phyloP scores from a whole-genome alignment of 2,888 invertebrate species.

The Phyllotreta cruciferae region DNA sequence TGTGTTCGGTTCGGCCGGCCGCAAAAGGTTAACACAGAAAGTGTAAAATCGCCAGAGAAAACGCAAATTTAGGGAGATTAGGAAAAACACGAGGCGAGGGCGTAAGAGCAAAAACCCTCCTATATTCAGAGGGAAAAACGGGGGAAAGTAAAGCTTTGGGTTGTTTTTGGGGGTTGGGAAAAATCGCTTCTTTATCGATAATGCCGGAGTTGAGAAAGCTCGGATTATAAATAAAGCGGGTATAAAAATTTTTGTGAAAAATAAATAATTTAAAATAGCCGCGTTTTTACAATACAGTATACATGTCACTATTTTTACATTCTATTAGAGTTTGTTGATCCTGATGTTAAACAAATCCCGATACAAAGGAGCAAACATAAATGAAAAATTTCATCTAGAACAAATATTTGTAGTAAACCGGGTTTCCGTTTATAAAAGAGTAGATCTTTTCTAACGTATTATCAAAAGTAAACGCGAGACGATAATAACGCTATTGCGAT shows the following conservation, averaged over 20 bases:
- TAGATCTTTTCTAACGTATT: constrained; percentile 24
- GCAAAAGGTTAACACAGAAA: constrained; percentile 17
- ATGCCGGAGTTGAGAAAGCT: not conserved
- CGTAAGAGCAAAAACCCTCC: constrained; percentile 11
- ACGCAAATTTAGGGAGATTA: constrained; percentile 16
- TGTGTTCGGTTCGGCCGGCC: not conserved
- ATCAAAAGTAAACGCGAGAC: constrained; percentile 31
- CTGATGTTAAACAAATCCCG: constrained; percentile 26
- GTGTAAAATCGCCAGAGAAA: constrained; percentile 12
- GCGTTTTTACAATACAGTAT: constrained; percentile 4
- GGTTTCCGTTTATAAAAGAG: constrained; percentile 25
- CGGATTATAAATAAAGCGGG: too few relatives aligned
- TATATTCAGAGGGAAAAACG: not conserved
- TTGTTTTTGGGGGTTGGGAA: constrained; percentile 1
- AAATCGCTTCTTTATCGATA: constrained; percentile 9
- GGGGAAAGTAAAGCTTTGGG: not conserved
- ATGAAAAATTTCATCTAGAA: constrained; percentile 27
- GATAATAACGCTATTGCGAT: constrained; percentile 30
- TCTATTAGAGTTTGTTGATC: constrained; percentile 28
- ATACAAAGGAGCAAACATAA: constrained; percentile 26
- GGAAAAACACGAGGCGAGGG: constrained; percentile 12
- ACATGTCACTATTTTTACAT: constrained; percentile 4
- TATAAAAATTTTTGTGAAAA: too few relatives aligned
- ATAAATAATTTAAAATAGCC: constrained; percentile 5
- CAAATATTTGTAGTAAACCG: constrained; percentile 23